These are phyloP conservation scores for Protosalanx chinensis DNA, from an alignment of 2,797 vertebrate species.

Conservation along the genomic window DNA sequence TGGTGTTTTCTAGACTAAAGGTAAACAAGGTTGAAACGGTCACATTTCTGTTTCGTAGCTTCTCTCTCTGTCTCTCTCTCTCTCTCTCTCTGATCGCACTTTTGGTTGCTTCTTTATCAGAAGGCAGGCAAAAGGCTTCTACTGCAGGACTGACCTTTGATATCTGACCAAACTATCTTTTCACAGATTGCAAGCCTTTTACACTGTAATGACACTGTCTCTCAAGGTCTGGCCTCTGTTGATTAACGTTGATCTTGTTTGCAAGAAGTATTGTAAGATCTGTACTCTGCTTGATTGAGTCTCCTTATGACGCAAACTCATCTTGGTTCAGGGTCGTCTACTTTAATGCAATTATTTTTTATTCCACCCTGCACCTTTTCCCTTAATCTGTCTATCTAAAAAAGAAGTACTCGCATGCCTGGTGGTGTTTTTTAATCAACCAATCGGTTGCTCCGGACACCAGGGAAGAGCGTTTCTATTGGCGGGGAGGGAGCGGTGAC, in stretches of 20 bases:
- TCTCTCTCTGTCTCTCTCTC: not conserved
- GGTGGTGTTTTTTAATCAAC: constrained; percentile 10
- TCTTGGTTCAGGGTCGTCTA: no score
- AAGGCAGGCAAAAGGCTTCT: not conserved
- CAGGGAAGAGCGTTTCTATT: not conserved
- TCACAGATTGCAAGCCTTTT: not conserved
- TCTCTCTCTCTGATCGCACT: not conserved
- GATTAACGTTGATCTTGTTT: not conserved
- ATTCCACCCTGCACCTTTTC: no score
- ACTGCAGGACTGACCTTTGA: constrained; percentile 24
- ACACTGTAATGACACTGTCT: not conserved
- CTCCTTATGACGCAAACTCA: no score
- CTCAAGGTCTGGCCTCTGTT: not conserved
- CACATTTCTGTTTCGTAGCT: not conserved
- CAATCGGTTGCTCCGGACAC: not conserved
- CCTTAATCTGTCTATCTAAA: no score
- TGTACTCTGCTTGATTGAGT: no score
- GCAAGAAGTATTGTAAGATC: not conserved
- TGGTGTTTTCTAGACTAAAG: not conserved
- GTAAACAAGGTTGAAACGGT: no score
- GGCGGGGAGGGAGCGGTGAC: constrained; percentile 4
- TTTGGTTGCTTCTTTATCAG: constrained; percentile 5
- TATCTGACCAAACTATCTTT: constrained; percentile 14
- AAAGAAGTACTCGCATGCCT: no score
- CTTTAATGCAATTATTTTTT: not conserved